Percentiles rank a stretch among this genome's conserved stretches.
These are phyloP conservation scores for Acanthosepion esculentum DNA, from an alignment of 2,888 invertebrate genomes.

Conservation along the genomic window DNA sequence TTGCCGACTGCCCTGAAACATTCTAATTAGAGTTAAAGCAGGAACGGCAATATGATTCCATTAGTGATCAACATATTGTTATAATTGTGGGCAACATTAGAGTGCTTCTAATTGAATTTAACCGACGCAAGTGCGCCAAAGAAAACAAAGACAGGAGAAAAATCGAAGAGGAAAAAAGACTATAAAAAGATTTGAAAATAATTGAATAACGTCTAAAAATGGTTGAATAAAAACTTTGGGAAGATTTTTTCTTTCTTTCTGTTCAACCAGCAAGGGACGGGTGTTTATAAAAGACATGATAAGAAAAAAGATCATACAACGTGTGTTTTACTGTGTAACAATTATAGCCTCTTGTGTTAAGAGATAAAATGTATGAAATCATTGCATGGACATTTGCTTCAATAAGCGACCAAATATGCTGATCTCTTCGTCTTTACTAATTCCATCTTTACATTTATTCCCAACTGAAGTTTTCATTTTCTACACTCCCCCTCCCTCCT, in stretches of 20 bases:
- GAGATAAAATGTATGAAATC: no score
- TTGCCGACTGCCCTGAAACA: not conserved
- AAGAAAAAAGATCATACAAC: not conserved
- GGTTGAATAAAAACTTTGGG: not conserved
- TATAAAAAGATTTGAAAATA: not conserved
- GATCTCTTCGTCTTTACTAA: no score
- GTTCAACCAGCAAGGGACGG: not conserved
- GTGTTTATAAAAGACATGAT: not conserved
- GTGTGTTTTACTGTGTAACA: not conserved
- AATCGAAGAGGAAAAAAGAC: not conserved
- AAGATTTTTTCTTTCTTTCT: not conserved
- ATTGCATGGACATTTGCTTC: no score
- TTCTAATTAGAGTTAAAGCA: not conserved
- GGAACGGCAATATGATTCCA: not conserved
- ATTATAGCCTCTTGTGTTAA: no score
- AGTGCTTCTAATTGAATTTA: constrained; percentile 33
- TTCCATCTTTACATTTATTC: no score
- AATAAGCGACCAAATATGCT: no score
- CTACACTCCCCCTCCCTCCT: not conserved
- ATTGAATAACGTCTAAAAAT: not conserved
- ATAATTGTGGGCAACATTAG: constrained; percentile 33
- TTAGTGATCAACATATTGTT: not conserved
- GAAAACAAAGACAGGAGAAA: no score
- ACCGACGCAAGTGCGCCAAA: not conserved
- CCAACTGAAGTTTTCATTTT: no score